phyloP scores from a whole-genome alignment of 1,140 invertebrate species.

The Ceratina australensis region DNA sequence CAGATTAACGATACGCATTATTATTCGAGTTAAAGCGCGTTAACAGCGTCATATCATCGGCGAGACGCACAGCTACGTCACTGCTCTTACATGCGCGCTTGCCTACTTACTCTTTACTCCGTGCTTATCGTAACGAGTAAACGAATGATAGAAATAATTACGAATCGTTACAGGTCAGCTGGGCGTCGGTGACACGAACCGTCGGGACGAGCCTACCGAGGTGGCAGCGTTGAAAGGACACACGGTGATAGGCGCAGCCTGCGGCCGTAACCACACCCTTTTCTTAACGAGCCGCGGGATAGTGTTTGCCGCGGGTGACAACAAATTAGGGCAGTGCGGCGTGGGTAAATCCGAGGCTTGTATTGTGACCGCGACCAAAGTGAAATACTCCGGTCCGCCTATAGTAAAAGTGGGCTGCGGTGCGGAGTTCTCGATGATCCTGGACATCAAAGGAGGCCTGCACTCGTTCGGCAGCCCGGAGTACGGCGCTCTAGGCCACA shows the following conservation, averaged over 20 bases:
- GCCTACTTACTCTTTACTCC: too few relatives aligned
- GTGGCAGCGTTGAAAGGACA: constrained; percentile 87
- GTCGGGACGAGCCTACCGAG: constrained; percentile 87
- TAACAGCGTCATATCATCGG: too few relatives aligned
- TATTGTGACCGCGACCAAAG: constrained; percentile 86
- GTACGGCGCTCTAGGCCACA: constrained; percentile 95
- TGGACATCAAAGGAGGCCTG: constrained; percentile 92
- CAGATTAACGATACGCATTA: not conserved
- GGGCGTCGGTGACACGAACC: constrained; percentile 88
- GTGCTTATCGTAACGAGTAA: too few relatives aligned
- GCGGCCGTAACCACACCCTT: constrained; percentile 92
- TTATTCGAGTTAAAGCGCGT: too few relatives aligned
- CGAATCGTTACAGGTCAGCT: constrained; percentile 85
- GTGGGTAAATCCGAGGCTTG: constrained; percentile 87
- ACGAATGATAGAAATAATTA: not conserved
- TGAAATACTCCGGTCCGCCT: constrained; percentile 87
- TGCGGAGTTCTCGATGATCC: constrained; percentile 93
- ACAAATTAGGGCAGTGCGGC: constrained; percentile 94
- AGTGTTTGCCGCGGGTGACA: constrained; percentile 93
- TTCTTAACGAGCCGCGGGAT: constrained; percentile 92
- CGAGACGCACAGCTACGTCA: too few relatives aligned
- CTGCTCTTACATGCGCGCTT: too few relatives aligned
- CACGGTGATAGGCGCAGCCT: constrained; percentile 92
- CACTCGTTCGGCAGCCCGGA: constrained; percentile 96
- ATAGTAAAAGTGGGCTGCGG: constrained; percentile 93